These are phyloP conservation scores for Papilio helenus DNA, from an alignment of 1,140 invertebrate species.

Conservation along the genomic window DNA sequence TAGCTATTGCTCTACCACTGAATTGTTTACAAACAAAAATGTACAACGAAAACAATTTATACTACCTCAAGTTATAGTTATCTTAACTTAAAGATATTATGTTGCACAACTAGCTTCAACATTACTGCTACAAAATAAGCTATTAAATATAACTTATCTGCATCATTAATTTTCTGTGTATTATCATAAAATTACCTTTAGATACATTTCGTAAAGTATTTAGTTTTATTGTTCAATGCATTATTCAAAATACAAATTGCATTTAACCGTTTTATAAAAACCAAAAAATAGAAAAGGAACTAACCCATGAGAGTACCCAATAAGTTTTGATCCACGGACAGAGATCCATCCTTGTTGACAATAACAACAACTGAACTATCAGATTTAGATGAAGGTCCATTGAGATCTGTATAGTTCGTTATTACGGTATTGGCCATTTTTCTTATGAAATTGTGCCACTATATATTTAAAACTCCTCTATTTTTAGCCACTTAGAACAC, in stretches of 20 bases:
- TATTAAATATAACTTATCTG: background rate
- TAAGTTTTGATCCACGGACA: conserved; percentile 88
- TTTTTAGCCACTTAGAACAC: conserved; percentile 73
- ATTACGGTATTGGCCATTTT: conserved; percentile 83
- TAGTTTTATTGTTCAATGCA: background rate
- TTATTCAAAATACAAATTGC: background rate
- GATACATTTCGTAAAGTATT: background rate
- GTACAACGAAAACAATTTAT: background rate
- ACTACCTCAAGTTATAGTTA: background rate
- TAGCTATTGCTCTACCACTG: background rate
- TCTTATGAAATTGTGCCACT: conserved; percentile 61
- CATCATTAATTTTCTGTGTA: background rate
- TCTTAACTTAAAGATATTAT: background rate
- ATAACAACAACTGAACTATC: conserved; percentile 86
- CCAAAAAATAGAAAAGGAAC: conserved; percentile 42
- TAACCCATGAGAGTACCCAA: conserved; percentile 88
- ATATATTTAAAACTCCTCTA: conserved; percentile 68
- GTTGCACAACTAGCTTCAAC: background rate
- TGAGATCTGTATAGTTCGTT: conserved; percentile 81
- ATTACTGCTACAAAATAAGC: background rate
- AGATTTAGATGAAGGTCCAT: conserved; percentile 78
- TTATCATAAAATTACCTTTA: background rate
- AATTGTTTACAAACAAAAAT: background rate
- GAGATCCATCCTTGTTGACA: conserved; percentile 88
- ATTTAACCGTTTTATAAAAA: background rate